These are phyloP conservation scores for Anarsia innoxiella DNA, from an alignment of 2,888 invertebrate species.

Conservation along the genomic window DNA sequence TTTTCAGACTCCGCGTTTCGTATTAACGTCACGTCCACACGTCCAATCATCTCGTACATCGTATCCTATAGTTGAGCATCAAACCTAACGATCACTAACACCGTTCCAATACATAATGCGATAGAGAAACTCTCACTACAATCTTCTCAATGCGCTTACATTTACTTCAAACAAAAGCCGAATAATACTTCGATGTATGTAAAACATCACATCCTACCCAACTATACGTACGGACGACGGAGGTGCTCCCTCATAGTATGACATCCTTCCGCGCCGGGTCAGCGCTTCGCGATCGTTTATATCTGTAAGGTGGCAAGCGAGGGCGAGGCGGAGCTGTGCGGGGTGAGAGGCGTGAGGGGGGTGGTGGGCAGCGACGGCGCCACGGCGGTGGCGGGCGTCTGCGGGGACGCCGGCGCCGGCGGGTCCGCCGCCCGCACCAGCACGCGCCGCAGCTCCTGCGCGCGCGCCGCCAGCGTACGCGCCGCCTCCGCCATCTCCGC, in stretches of 20 bases:
- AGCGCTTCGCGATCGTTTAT: no score
- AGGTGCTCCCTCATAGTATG: neutral
- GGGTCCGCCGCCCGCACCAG: slow-evolving; percentile 81
- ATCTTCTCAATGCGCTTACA: neutral
- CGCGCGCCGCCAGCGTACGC: slow-evolving; percentile 88
- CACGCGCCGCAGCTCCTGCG: slow-evolving; percentile 85
- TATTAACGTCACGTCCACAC: no score
- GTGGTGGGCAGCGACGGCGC: slow-evolving; percentile 48
- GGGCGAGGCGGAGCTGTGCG: slow-evolving; percentile 39
- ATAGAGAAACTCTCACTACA: neutral
- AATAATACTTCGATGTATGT: slow-evolving; percentile 3
- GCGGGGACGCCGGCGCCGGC: slow-evolving; percentile 37
- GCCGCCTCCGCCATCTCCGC: slow-evolving; percentile 96
- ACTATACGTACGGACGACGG: neutral
- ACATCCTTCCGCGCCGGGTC: neutral
- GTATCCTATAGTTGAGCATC: slow-evolving; percentile 9
- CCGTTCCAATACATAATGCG: slow-evolving; percentile 4
- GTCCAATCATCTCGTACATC: no score
- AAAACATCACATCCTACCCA: no score
- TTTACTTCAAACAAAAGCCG: neutral
- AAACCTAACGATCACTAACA: slow-evolving; percentile 2
- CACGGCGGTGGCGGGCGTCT: slow-evolving; percentile 47
- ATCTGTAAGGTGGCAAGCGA: slow-evolving; percentile 55
- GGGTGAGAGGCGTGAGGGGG: slow-evolving; percentile 54
- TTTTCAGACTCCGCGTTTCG: no score